Conservation (phyloP, 2,888 invertebrate genomes). For the Slavum lentiscoides region DNA sequence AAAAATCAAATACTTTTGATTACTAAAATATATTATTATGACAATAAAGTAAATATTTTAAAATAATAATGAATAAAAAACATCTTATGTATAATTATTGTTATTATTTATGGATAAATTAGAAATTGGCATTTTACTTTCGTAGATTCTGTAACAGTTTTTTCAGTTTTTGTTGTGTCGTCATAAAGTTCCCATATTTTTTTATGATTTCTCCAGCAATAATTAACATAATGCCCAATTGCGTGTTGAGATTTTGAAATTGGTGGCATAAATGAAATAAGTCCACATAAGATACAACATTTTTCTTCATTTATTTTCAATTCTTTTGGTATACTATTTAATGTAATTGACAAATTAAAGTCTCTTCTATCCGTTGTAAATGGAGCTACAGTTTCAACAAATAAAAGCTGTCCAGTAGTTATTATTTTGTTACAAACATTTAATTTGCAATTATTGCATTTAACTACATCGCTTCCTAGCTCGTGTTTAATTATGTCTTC, state of each 20-base stretch:
- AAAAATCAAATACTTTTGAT: too few species aligned
- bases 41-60: too few species aligned
- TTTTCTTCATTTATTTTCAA: not conserved
- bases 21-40: too few species aligned
- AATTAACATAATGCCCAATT: slow-evolving; percentile 9
- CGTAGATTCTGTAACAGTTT: not conserved
- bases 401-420: not conserved
- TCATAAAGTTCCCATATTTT: slow-evolving; percentile 20
- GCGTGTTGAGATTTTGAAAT: not conserved
- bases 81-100: too few species aligned
- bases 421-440: not conserved
- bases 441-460: not conserved
- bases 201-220: slow-evolving; percentile 1
- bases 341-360: not conserved
- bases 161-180: not conserved
- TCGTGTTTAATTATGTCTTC: not conserved
- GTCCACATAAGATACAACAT: not conserved
- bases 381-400: not conserved
- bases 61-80: not conserved
- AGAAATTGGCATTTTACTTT: not conserved
- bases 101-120: not conserved
- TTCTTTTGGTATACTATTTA: not conserved
- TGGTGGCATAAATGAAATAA: not conserved
- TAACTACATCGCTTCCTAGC: not conserved
- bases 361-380: not conserved